phyloP scores from a whole-genome alignment of 2,888 invertebrate species.

The Prosapia bicincta region DNA sequence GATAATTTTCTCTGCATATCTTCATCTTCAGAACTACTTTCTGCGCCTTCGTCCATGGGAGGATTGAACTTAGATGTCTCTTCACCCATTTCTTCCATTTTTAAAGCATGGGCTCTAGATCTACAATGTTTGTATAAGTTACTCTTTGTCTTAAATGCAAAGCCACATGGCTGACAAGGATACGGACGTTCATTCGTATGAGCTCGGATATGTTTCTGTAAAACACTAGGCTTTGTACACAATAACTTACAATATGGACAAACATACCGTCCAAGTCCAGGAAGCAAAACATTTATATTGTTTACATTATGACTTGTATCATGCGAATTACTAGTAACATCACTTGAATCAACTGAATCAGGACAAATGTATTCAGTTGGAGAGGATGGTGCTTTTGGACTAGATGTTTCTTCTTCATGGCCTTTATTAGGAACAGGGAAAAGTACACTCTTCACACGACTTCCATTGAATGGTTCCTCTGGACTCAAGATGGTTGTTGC shows the following conservation, averaged over 20 bases:
- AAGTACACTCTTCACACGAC: slow-evolving; percentile 10
- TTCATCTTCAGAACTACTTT: slow-evolving; percentile 30
- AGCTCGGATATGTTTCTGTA: slow-evolving; percentile 90
- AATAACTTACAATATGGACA: slow-evolving; percentile 86
- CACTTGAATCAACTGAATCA: not conserved
- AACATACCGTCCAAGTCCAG: slow-evolving; percentile 62
- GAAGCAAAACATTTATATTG: slow-evolving; percentile 24
- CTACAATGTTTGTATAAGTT: slow-evolving; percentile 77
- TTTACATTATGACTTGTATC: not conserved
- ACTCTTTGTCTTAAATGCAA: slow-evolving; percentile 91
- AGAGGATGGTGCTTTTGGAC: not conserved
- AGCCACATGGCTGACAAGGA: slow-evolving; percentile 84
- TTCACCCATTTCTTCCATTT: slow-evolving; percentile 54
- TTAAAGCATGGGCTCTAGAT: slow-evolving; percentile 67
- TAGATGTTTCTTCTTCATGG: not conserved
- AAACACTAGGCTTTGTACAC: slow-evolving; percentile 89
- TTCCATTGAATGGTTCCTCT: slow-evolving; percentile 18
- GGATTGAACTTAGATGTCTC: not conserved
- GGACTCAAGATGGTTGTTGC: slow-evolving; percentile 43
- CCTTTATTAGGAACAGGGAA: slow-evolving; percentile 5
- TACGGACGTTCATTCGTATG: slow-evolving; percentile 92
- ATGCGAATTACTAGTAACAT: not conserved
- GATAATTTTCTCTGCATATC: slow-evolving; percentile 16
- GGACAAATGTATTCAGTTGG: not conserved
- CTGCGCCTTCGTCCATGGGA: slow-evolving; percentile 24